Evolutionary conservation across 2,797 vertebrate species (phyloP).

Genomic region (Sebastes goodei): DNA sequence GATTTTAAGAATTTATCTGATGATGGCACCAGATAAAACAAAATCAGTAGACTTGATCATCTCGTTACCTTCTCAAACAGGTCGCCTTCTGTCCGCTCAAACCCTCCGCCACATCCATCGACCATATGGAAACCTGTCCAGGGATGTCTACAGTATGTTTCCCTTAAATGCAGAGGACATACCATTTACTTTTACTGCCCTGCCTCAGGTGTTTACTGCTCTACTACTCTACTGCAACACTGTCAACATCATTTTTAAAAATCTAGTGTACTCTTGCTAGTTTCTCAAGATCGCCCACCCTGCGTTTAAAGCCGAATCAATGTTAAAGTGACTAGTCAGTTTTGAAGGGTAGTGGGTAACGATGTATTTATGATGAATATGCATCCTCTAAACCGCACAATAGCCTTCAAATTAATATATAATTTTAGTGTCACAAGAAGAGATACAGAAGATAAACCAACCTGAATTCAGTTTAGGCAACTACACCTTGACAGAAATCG

Average conservation of each 20-base stretch:
- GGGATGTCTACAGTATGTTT: constrained; percentile 19
- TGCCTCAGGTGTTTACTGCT: constrained; percentile 33
- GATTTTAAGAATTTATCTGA: neutral
- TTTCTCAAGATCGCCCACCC: too few relatives aligned
- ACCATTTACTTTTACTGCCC: constrained; percentile 53
- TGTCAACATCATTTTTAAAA: too few relatives aligned
- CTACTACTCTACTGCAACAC: too few relatives aligned
- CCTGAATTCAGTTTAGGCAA: neutral
- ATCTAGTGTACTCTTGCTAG: too few relatives aligned
- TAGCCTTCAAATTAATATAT: neutral
- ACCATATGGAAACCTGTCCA: neutral
- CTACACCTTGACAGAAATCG: neutral
- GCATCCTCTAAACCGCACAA: neutral
- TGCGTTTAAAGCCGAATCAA: neutral
- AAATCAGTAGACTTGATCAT: neutral
- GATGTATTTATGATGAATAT: neutral
- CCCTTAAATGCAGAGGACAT: constrained; percentile 28
- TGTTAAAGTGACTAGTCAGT: neutral
- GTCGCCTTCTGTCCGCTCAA: neutral
- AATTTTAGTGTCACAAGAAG: neutral
- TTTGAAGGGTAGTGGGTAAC: neutral
- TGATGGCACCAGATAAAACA: neutral
- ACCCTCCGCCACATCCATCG: constrained; percentile 1
- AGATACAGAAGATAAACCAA: neutral
- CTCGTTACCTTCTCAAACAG: neutral